A percentile compares a stretch with the other conserved stretches of the same genome.
Conservation (phyloP, 2,797 vertebrate genomes). For the Mycteria americana region DNA sequence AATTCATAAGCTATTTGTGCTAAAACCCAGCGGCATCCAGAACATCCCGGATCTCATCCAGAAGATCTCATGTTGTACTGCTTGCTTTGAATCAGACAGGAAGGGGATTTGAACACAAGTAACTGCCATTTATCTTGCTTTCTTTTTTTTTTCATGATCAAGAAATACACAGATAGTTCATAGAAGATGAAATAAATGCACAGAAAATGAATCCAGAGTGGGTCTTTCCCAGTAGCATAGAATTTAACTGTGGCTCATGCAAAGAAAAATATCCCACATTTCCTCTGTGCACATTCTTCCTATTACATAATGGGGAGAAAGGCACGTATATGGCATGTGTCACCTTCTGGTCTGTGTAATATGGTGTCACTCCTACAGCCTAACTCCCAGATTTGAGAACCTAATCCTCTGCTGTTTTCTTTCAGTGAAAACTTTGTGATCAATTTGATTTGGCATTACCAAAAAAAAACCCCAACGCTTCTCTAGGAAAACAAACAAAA, state of each 20-base stretch:
- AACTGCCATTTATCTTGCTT: neutral
- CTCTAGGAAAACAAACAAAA: neutral
- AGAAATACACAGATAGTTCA: neutral
- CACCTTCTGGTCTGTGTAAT: neutral
- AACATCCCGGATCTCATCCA: neutral
- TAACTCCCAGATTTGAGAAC: neutral
- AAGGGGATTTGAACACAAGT: accelerated
- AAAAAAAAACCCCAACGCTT: neutral
- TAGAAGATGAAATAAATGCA: neutral
- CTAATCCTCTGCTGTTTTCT: neutral
- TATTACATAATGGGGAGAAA: neutral
- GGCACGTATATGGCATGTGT: neutral
- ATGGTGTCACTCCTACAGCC: neutral
- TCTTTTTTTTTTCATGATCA: neutral
- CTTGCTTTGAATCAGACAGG: neutral
- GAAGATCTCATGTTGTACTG: neutral
- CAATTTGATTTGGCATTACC: neutral
- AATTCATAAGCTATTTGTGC: neutral
- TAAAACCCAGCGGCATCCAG: neutral
- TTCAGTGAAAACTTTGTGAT: neutral
- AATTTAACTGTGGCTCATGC: neutral
- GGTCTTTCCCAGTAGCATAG: neutral
- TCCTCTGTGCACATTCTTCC: neutral
- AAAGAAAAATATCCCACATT: neutral
- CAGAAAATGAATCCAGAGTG: neutral